phyloP scores from a whole-genome alignment of 2,113 vertebrate genomes.

The Chionis minor region DNA sequence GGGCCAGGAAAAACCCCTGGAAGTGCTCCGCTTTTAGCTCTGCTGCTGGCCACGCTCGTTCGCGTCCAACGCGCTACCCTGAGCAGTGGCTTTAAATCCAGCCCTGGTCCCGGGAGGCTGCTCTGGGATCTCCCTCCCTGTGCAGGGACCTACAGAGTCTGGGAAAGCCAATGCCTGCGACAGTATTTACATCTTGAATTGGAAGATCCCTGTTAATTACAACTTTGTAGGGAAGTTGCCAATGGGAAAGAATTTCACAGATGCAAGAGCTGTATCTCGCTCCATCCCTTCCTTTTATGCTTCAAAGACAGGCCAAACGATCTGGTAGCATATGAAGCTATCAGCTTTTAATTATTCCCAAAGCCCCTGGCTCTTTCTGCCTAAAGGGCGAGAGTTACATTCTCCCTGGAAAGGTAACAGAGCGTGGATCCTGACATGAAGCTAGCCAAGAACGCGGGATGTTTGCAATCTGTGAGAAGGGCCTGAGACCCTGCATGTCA shows the following conservation, averaged over 20 bases:
- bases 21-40: not conserved
- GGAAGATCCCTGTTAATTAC: not conserved
- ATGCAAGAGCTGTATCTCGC: not conserved
- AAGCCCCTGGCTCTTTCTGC: not conserved
- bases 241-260: conserved; percentile 1
- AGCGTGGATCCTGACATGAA: not conserved
- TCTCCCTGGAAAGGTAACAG: conserved; percentile 41
- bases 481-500: not conserved
- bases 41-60: not conserved
- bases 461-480: conserved; percentile 14
- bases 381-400: not conserved
- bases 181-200: not conserved
- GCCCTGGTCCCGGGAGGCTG: not conserved
- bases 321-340: not conserved
- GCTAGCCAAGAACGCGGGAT: not conserved
- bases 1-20: not conserved
- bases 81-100: not conserved
- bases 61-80: not conserved
- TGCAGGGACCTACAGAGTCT: not conserved
- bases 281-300: not conserved
- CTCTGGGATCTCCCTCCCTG: not conserved
- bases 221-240: not conserved
- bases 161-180: not conserved
- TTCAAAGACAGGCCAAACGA: not conserved
- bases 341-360: not conserved